A percentile compares a stretch with the other conserved stretches of the same genome.
These are phyloP conservation scores for Eueremaeus valkanovi DNA, from an alignment of 2,888 invertebrate species.

Conservation along the genomic window DNA sequence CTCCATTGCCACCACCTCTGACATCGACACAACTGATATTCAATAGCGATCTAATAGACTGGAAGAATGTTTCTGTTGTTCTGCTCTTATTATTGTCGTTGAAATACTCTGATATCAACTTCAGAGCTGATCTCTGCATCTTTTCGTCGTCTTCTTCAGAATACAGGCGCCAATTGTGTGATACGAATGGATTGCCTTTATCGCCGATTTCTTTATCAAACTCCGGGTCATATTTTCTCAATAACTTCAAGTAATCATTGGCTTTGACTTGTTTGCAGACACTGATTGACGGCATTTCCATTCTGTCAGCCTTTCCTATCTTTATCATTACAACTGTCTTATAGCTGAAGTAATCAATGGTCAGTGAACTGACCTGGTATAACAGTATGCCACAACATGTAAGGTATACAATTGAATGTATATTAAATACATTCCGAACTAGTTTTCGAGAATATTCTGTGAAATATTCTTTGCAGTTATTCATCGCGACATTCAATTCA, in stretches of 20 bases:
- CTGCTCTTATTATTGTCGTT: too few species aligned
- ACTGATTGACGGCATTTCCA: neutral
- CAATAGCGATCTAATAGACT: neutral
- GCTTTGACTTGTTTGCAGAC: neutral
- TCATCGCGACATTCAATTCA: too few species aligned
- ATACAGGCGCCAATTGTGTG: neutral
- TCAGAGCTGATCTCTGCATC: neutral
- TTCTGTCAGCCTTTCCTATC: neutral
- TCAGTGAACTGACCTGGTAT: neutral
- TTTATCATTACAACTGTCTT: neutral
- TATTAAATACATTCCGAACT: too few species aligned
- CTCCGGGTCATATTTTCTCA: neutral
- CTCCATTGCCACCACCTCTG: neutral
- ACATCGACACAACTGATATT: neutral
- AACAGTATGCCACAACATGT: neutral
- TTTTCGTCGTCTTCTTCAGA: neutral
- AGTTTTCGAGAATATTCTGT: too few species aligned
- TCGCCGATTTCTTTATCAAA: neutral
- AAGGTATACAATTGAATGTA: neutral
- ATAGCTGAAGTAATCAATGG: neutral
- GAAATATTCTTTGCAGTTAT: too few species aligned
- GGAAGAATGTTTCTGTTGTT: neutral
- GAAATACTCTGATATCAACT: neutral
- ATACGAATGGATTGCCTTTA: neutral
- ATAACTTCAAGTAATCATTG: neutral